phyloP scores from a whole-genome alignment of 2,113 vertebrate genomes.

The Diphyllodes magnificus region DNA sequence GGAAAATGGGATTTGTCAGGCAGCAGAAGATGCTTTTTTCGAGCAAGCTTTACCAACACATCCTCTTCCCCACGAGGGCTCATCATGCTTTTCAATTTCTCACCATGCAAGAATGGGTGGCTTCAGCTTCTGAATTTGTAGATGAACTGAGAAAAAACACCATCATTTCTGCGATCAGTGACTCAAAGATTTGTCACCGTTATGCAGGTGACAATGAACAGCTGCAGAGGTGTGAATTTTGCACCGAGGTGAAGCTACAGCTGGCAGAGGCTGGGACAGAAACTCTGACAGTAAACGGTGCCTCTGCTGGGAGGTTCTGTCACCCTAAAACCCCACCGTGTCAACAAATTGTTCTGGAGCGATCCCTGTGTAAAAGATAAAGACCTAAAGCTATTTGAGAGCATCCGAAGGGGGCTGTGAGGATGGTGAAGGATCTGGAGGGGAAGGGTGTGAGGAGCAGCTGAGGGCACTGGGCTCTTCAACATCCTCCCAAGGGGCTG shows the following conservation, averaged over 20 bases:
- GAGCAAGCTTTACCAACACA: background rate
- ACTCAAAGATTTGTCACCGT: background rate
- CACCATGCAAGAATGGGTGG: background rate
- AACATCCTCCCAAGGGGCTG: background rate
- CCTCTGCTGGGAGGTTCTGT: background rate
- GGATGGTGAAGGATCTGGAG: background rate
- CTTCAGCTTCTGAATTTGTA: background rate
- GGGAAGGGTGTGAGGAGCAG: background rate
- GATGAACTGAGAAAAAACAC: background rate
- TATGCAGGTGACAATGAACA: background rate
- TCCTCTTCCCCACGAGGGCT: background rate
- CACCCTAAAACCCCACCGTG: background rate
- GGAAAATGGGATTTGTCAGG: background rate
- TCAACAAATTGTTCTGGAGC: background rate
- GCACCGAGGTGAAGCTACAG: background rate
- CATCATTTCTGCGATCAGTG: accelerated
- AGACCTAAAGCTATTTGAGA: background rate
- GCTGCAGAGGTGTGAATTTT: background rate
- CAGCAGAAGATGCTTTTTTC: background rate
- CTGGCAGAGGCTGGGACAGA: background rate
- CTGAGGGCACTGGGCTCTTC: background rate
- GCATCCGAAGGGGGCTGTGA: background rate
- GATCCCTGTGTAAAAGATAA: background rate
- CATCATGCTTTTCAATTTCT: background rate
- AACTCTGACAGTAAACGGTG: background rate